Conservation (phyloP, 2,888 invertebrate genomes). For the Yponomeuta sedellus region DNA sequence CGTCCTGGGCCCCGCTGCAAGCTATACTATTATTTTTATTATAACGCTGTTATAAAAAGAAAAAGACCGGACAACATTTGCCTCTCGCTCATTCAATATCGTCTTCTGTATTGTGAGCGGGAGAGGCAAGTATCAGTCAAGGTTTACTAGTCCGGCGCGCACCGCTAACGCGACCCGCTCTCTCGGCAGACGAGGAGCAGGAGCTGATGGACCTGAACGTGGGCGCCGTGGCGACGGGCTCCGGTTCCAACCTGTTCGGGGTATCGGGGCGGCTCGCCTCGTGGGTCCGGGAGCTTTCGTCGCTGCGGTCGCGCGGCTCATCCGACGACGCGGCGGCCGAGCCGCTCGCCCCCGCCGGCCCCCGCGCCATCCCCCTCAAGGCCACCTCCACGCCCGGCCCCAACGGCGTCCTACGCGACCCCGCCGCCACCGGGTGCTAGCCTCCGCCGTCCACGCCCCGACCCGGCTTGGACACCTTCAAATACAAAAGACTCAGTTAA, state of each 20-base stretch:
- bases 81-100: too few relatives aligned
- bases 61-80: too few relatives aligned
- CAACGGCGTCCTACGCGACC: slow-evolving; percentile 45
- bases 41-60: too few relatives aligned
- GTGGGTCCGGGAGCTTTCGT: slow-evolving; percentile 70
- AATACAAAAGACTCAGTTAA: slow-evolving; percentile 17
- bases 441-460: slow-evolving; percentile 5
- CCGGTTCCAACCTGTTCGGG: slow-evolving; percentile 69
- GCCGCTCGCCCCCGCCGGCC: slow-evolving; percentile 38
- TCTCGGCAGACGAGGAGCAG: slow-evolving; percentile 54
- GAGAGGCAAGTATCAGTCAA: too few relatives aligned
- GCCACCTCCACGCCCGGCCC: slow-evolving; percentile 35
- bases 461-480: slow-evolving; percentile 13
- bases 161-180: not conserved
- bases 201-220: slow-evolving; percentile 62
- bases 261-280: slow-evolving; percentile 69
- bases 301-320: slow-evolving; percentile 40
- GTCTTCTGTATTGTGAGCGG: too few relatives aligned
- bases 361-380: slow-evolving; percentile 35
- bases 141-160: too few relatives aligned
- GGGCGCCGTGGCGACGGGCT: slow-evolving; percentile 67
- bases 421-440: slow-evolving; percentile 13
- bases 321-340: slow-evolving; percentile 30
- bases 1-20: too few relatives aligned
- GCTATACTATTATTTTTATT: too few relatives aligned